Evolutionary conservation across 2,797 vertebrate species (phyloP).

Genomic region (Tarsius wallacei): DNA sequence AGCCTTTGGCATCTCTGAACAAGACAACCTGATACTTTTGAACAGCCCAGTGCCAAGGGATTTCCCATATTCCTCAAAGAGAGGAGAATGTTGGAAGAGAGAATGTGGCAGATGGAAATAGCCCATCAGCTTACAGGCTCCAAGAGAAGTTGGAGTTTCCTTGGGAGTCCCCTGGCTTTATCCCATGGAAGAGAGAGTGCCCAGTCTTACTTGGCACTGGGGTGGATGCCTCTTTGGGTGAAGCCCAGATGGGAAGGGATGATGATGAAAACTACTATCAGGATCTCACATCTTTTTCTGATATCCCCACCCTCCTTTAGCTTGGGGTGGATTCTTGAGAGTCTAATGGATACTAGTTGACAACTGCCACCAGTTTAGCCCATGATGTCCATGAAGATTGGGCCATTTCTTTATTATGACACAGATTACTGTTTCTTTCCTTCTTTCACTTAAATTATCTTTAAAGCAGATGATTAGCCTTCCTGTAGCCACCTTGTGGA

Average conservation of each 20-base stretch:
- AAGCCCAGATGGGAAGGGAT: slow-evolving; percentile 15
- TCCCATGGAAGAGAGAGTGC: slow-evolving; percentile 69
- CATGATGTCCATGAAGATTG: not conserved
- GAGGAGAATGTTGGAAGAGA: slow-evolving; percentile 71
- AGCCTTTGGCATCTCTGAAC: slow-evolving; percentile 10
- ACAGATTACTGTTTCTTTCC: not conserved
- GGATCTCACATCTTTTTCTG: slow-evolving; percentile 8
- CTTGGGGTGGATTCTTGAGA: not conserved
- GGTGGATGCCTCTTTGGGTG: slow-evolving; percentile 65
- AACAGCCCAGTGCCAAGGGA: slow-evolving; percentile 55
- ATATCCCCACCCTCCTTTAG: not conserved
- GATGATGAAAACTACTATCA: not conserved
- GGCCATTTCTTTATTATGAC: not conserved
- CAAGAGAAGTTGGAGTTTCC: slow-evolving; percentile 74
- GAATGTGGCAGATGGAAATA: slow-evolving; percentile 77
- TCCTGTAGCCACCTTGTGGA: not conserved
- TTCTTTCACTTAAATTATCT: slow-evolving; percentile 16
- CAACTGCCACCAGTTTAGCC: not conserved
- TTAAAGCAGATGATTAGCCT: not conserved
- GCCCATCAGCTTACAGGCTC: slow-evolving; percentile 65
- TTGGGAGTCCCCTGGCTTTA: slow-evolving; percentile 78
- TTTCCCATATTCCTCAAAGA: slow-evolving; percentile 66
- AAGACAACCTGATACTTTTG: slow-evolving; percentile 54
- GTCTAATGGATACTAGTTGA: not conserved
- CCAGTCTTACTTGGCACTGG: slow-evolving; percentile 77